A percentile compares a stretch with the other conserved stretches of the same genome.
phyloP scores from a whole-genome alignment of 2,113 vertebrate species.

The Chaetodon trifascialis region DNA sequence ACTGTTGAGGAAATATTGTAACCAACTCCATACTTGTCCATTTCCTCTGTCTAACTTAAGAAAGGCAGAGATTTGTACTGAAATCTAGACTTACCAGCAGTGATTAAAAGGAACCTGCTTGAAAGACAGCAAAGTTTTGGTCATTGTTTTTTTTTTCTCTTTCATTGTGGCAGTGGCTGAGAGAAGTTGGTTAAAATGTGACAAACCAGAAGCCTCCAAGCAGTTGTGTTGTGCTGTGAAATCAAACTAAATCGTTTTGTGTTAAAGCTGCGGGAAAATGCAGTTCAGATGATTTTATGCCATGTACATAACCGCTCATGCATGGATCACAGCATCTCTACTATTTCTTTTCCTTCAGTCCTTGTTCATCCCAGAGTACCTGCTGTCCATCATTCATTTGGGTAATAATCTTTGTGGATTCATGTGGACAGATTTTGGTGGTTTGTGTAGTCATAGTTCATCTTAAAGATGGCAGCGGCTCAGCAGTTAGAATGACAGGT shows the following conservation, averaged over 20 bases:
- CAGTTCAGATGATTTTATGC: neutral
- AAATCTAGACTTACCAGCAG: neutral
- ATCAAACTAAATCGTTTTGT: rapidly evolving
- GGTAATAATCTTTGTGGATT: neutral
- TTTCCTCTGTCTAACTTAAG: conserved; percentile 1
- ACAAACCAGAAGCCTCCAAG: neutral
- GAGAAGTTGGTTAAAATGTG: conserved; percentile 31
- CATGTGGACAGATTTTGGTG: neutral
- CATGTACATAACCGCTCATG: neutral
- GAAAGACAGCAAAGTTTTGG: conserved; percentile 16
- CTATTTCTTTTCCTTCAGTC: neutral
- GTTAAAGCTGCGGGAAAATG: neutral
- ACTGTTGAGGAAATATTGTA: conserved; percentile 1
- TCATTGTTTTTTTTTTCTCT: conserved; percentile 11
- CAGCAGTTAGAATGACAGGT: conserved; percentile 7
- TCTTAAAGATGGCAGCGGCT: neutral
- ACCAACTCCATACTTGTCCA: neutral
- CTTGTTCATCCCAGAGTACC: neutral
- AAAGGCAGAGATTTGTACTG: conserved; percentile 1
- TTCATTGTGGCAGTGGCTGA: neutral
- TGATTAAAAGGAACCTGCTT: conserved; percentile 20
- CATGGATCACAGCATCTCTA: neutral
- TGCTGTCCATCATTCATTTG: neutral
- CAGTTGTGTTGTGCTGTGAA: neutral
- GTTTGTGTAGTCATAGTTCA: neutral